These are phyloP conservation scores for Philypnodon macrostomus DNA, from an alignment of 2,797 vertebrate species.

Conservation along the genomic window DNA sequence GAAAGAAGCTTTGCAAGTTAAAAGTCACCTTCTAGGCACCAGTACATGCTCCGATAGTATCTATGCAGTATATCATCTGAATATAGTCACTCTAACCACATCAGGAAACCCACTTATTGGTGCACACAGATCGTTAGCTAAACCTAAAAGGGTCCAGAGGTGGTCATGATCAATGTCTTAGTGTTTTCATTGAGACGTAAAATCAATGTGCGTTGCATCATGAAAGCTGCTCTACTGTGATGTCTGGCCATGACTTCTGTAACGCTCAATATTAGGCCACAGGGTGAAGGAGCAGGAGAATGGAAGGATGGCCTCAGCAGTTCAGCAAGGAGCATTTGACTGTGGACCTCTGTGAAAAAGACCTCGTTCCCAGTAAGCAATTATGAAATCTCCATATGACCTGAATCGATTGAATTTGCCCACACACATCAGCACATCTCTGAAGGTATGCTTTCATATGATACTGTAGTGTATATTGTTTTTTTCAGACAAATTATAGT, in stretches of 20 bases:
- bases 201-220: slow-evolving; percentile 54
- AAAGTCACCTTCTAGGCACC: slow-evolving; percentile 37
- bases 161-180: slow-evolving; percentile 49
- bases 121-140: slow-evolving; percentile 5
- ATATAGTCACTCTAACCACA: neutral
- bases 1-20: slow-evolving; percentile 6
- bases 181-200: slow-evolving; percentile 34
- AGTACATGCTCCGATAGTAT: slow-evolving; percentile 28
- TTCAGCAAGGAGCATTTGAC: neutral
- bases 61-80: slow-evolving; percentile 10
- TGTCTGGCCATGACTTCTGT: slow-evolving; percentile 34
- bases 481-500: too few species aligned
- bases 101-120: neutral
- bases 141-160: slow-evolving; percentile 34
- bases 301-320: slow-evolving; percentile 20
- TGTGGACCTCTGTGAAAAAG: too few species aligned
- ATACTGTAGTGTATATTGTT: too few species aligned
- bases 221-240: slow-evolving; percentile 42
- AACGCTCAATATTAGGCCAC: slow-evolving; percentile 46
- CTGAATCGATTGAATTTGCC: too few species aligned
- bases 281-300: slow-evolving; percentile 44
- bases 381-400: too few species aligned
- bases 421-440: too few species aligned
- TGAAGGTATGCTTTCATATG: too few species aligned
- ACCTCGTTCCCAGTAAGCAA: too few species aligned